Evolutionary conservation across 2,888 invertebrate species (phyloP).

Genomic region (Drosophila peninsularis): DNA sequence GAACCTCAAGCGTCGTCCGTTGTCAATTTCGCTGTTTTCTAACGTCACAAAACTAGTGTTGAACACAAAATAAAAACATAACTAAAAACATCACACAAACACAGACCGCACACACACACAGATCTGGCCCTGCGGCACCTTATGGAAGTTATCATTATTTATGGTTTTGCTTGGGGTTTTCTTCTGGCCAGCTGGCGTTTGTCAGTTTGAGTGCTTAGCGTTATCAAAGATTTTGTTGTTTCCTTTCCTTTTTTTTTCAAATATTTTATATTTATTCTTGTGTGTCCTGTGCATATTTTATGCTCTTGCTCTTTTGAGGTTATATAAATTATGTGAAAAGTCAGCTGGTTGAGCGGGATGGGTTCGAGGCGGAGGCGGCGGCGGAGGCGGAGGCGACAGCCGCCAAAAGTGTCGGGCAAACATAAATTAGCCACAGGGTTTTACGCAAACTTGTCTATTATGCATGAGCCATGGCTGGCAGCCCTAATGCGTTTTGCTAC

Average conservation of each 20-base stretch:
- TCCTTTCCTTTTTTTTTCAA: not conserved
- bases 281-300: slow-evolving; percentile 57
- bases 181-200: slow-evolving; percentile 42
- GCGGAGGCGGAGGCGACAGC: not conserved
- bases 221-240: slow-evolving; percentile 44
- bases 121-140: slow-evolving; percentile 2
- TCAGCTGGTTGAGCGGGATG: slow-evolving; percentile 33
- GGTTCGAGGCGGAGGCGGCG: too few relatives aligned
- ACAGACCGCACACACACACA: slow-evolving; percentile 9
- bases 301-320: slow-evolving; percentile 51
- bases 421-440: slow-evolving; percentile 68
- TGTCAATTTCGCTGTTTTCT: slow-evolving; percentile 45
- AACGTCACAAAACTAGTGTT: slow-evolving; percentile 28
- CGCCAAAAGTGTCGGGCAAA: slow-evolving; percentile 61
- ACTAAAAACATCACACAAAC: slow-evolving; percentile 15
- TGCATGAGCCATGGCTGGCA: slow-evolving; percentile 62
- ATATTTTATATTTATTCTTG: slow-evolving; percentile 11
- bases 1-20: slow-evolving; percentile 75
- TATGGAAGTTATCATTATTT: slow-evolving; percentile 51
- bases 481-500: slow-evolving; percentile 60
- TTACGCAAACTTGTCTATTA: slow-evolving; percentile 69
- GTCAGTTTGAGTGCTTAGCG: slow-evolving; percentile 45
- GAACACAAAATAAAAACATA: slow-evolving; percentile 4
- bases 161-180: slow-evolving; percentile 30
- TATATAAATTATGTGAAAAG: slow-evolving; percentile 65